Conservation (phyloP, 1,140 invertebrate genomes). For the Platyscapa corneri region DNA sequence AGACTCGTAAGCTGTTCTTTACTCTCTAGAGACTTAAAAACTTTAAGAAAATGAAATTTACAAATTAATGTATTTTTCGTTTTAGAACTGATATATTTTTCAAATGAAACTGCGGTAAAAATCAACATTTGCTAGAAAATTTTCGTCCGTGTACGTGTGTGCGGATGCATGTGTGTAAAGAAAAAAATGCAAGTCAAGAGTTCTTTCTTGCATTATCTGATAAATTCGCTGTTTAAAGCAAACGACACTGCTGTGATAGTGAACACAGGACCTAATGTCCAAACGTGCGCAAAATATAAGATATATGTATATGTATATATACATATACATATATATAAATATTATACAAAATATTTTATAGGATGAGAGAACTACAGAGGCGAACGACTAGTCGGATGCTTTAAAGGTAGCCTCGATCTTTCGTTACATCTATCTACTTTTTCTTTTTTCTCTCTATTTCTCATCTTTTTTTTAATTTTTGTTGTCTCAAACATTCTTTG, state of each 20-base stretch:
- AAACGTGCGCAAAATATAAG: constrained; percentile 49
- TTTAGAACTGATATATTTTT: constrained; percentile 3
- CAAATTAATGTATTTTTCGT: neutral
- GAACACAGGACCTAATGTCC: constrained; percentile 71
- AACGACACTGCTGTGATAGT: constrained; percentile 70
- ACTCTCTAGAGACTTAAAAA: neutral
- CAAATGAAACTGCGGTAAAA: neutral
- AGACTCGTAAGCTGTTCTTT: neutral
- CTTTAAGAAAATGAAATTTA: neutral
- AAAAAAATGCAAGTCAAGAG: constrained; percentile 52
- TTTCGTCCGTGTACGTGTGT: constrained; percentile 12
- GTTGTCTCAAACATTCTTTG: constrained; percentile 20
- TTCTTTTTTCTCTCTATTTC: neutral
- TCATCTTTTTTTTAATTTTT: constrained; percentile 17
- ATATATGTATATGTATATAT: too few species aligned
- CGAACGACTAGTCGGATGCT: constrained; percentile 49
- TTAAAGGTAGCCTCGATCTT: constrained; percentile 39
- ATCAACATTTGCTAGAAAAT: constrained; percentile 28
- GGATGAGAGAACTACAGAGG: constrained; percentile 20
- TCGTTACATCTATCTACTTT: constrained; percentile 19
- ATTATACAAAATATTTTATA: constrained; percentile 52
- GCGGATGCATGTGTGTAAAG: neutral
- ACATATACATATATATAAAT: constrained; percentile 41
- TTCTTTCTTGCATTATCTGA: constrained; percentile 60
- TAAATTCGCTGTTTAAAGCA: constrained; percentile 60